Percentiles rank a stretch among this genome's conserved stretches.
Conservation (phyloP, 2,113 vertebrate species). For the Corythornis madagascariensis region DNA sequence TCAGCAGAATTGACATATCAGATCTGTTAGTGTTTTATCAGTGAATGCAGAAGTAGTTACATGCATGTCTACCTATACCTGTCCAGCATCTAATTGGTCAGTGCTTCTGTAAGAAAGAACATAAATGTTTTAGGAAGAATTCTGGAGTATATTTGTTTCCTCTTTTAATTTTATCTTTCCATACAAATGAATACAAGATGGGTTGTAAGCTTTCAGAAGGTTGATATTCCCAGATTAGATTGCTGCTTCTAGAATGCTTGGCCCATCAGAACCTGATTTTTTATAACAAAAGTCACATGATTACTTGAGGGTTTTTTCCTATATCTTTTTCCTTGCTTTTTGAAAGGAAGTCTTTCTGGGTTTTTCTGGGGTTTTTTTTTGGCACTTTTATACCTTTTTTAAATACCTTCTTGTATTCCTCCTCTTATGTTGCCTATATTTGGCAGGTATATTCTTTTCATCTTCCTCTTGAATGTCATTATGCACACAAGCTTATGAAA, state of each 20-base stretch:
- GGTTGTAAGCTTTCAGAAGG: not conserved
- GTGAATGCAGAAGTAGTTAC: not conserved
- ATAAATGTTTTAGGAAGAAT: not conserved
- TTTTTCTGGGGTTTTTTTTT: not conserved
- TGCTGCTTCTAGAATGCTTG: not conserved
- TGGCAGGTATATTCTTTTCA: not conserved
- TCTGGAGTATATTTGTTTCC: not conserved
- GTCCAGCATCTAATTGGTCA: not conserved
- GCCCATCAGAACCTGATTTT: not conserved
- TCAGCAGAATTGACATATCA: not conserved
- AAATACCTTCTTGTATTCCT: not conserved
- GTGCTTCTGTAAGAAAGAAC: not conserved
- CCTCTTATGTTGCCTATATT: not conserved
- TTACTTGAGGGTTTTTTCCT: not conserved
- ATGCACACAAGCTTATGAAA: not conserved
- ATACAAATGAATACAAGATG: not conserved
- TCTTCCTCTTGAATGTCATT: not conserved
- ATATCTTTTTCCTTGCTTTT: not conserved
- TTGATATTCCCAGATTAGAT: not conserved
- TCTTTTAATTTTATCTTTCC: not conserved
- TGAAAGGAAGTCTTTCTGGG: not conserved
- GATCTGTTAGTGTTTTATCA: not conserved
- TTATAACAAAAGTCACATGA: not conserved
- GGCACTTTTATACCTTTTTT: not conserved
- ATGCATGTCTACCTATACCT: not conserved